Evolutionary conservation across 2,888 invertebrate species (phyloP), one percentile per base, ranked within the genome.

Genomic region (Criorhina ranunculi): DNA sequence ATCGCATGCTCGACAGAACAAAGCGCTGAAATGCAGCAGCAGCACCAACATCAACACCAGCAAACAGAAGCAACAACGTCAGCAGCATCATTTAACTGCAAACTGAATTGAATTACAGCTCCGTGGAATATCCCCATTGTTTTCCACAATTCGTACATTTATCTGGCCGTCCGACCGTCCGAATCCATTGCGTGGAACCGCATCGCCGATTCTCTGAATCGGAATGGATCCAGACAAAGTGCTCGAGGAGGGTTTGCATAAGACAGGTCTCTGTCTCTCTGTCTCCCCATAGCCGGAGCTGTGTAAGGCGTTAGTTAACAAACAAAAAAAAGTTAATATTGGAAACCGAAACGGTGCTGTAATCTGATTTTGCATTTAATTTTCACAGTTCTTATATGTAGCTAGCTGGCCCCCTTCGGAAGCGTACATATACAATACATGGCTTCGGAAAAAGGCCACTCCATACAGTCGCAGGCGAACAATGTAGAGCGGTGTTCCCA

Each of bases 1-100:
- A 85, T 85, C 85, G 85, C 85, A 85, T 79, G 85, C 85, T 85
- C 85, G 75, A 85, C 70, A 69, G 75, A 70, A 85, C 85, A 85
- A 85, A 80, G 85, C 79, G 70, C 70, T 85, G 79, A 85, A 85
- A 85, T 80, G 53, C 69, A 75, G 66, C 79, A 85, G 85, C 66
- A 78, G 31, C 67, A 83, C 24, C 69, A 75, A 59, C 66, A 72
- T 72, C 70, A 73, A 67, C 78, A 67, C 73, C 66, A 78, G 46
- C 46, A 69, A 82, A 77, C 78, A 78, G 83, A 83, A 83, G 83
- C 73, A 73, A 64, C 69, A 73, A 77, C 83, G 78, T 78, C 73
- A 83, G 83, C 62, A 78, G 69, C 85, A 75, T 85, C 73, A 69
- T 73, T 83, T 83, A 78, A 83, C 67, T 83, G 73, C 78, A 57